Conservation (phyloP, 1,140 invertebrate species). For the Nephila pilipes region DNA sequence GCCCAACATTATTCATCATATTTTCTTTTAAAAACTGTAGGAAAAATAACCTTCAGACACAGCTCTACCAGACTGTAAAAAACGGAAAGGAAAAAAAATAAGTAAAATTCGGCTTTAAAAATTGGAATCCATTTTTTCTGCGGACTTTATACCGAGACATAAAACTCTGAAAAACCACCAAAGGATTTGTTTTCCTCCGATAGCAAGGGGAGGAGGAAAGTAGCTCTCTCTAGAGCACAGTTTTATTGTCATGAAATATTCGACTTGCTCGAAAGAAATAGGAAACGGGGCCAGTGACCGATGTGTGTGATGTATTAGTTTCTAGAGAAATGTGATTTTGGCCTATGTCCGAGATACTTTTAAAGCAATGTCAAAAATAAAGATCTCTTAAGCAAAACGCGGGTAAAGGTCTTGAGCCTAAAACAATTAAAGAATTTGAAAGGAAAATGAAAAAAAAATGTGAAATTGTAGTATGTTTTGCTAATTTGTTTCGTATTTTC, state of each 20-base stretch:
- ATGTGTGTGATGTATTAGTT: conserved; percentile 20
- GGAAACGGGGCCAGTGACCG: conserved; percentile 22
- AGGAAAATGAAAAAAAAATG: too few relatives aligned
- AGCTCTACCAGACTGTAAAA: conserved; percentile 9
- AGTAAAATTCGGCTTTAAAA: conserved; percentile 1
- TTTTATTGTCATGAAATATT: conserved; percentile 60
- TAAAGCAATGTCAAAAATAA: too few relatives aligned
- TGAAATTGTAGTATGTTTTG: too few relatives aligned
- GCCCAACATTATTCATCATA: too few relatives aligned
- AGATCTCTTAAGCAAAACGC: too few relatives aligned
- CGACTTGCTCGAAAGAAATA: conserved; percentile 9
- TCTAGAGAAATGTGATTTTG: conserved; percentile 21
- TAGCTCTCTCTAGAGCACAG: not conserved
- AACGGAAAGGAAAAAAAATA: not conserved
- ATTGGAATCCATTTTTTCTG: conserved; percentile 10
- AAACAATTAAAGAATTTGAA: too few relatives aligned
- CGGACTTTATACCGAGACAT: conserved; percentile 47
- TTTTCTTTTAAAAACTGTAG: too few relatives aligned
- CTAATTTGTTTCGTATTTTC: too few relatives aligned
- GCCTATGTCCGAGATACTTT: too few relatives aligned
- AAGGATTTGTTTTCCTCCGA: conserved; percentile 29
- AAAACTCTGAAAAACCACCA: conserved; percentile 24
- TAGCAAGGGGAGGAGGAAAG: too few relatives aligned
- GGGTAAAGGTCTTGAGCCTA: too few relatives aligned
- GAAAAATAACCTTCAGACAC: too few relatives aligned